Evolutionary conservation across 2,113 vertebrate species (phyloP).

Genomic region (Megalops atlanticus): DNA sequence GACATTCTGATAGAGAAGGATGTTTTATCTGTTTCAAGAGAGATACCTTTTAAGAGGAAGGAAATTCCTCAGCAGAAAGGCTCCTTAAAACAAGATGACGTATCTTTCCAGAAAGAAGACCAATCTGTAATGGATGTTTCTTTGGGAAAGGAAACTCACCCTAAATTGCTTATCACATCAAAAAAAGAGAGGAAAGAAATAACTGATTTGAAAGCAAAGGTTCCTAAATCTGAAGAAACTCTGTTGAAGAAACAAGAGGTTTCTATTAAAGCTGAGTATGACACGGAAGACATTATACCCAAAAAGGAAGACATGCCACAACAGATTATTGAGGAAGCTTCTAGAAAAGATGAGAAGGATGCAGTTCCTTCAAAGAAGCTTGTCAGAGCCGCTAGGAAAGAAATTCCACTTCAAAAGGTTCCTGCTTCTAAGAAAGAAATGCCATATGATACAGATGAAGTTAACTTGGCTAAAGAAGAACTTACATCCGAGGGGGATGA

Average conservation of each 20-base stretch:
- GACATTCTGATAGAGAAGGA: not conserved
- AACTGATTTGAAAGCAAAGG: not conserved
- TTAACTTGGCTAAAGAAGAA: no score
- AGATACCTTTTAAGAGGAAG: conserved; percentile 2
- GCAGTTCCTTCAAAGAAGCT: no score
- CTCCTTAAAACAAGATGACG: not conserved
- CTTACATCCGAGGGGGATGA: no score
- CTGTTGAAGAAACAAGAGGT: not conserved
- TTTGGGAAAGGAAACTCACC: not conserved
- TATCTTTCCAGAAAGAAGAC: not conserved
- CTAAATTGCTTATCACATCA: not conserved
- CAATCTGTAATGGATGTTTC: not conserved
- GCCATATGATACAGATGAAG: no score
- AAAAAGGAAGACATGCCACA: no score
- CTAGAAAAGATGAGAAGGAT: no score
- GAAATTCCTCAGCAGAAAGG: not conserved
- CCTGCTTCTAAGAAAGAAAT: no score
- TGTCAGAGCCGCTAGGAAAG: no score
- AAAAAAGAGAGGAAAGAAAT: not conserved
- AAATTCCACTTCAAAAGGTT: not conserved
- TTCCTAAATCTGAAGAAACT: not conserved
- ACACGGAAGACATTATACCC: no score
- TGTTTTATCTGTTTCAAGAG: not conserved
- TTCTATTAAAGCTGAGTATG: not conserved
- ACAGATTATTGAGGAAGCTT: not conserved